Base-by-base conservation (phyloP, 2,113 vertebrate species). In the Lethenteron camtschaticum region DNA sequence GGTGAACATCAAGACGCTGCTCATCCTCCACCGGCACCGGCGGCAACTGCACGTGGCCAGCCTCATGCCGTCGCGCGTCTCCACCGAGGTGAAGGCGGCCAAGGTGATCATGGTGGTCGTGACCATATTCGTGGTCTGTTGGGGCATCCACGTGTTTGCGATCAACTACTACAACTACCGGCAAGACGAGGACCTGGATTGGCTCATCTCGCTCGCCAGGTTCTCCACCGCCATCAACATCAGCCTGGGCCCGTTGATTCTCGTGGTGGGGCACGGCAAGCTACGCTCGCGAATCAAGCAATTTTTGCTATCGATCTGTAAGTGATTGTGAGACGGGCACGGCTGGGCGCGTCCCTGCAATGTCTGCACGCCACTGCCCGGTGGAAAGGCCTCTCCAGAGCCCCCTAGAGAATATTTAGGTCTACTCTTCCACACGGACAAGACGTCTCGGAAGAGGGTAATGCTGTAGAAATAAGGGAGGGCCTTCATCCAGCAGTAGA, bases 81-180 rank as follows among this genome's bases (percentile, higher is more conserved):
- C 76, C n/a, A 74, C 68, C 9, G 82, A 84, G 60, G 79, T 78
- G 41, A 84, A 83, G 72, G 84, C 83, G 1, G 80, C 78, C 69
- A 77, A 82, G 2, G 80, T 84, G 11, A 85, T 85, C 75, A 73
- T 83, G 78, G 77, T 72, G 0, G 76, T 84, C 57, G 82, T 84
- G 57, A 69, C 70, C 0, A 76, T 85, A 57, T 85, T 85, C 3
- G 80, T 85, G 56, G 73, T 77, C 58, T 82, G 81, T 74, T 85
- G 84, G 83, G 80, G 63, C 4, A 75, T 84, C 58, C 83, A 85
- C 74, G 78, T 85, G 1, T 79, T 82, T 2, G 81, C 82, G 0
- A 81, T 85, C 70, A 83, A 80, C 0, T 84, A 84, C 72, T 85
- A 82, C 72, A 85, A 85, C 77, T 77, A 83, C 9, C 72, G 81